phyloP scores from a whole-genome alignment of 2,113 vertebrate species.

The Diadophis punctatus region DNA sequence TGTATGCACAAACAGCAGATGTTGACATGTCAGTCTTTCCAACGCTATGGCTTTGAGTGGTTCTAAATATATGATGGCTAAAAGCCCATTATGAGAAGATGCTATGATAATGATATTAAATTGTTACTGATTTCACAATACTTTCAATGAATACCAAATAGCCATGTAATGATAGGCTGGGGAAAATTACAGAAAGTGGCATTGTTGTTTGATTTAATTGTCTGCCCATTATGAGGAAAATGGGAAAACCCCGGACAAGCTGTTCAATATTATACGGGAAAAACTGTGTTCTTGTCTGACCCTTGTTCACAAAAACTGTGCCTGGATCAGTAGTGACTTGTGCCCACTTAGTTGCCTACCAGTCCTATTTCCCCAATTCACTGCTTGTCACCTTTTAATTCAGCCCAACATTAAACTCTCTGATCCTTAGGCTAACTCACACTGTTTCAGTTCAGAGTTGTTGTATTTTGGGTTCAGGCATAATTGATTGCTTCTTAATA shows the following conservation, averaged over 20 bases:
- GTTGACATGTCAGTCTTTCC: not conserved
- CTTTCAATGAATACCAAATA: slow-evolving; percentile 10
- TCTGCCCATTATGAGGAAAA: not conserved
- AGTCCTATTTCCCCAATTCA: not conserved
- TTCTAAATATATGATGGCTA: not conserved
- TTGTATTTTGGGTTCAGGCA: not conserved
- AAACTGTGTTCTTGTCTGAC: not conserved
- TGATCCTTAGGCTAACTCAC: not conserved
- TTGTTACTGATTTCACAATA: slow-evolving; percentile 4
- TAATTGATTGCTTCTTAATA: not conserved
- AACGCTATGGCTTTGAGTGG: not conserved
- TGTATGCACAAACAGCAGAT: not conserved
- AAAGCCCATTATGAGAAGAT: slow-evolving; percentile 1
- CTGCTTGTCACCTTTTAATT: not conserved
- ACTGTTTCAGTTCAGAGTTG: not conserved
- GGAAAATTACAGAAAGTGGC: slow-evolving; percentile 11
- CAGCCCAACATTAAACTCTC: not conserved
- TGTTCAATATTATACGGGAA: not conserved
- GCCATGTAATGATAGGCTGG: not conserved
- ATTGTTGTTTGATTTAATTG: slow-evolving; percentile 13
- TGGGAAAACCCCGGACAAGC: slow-evolving; percentile 4
- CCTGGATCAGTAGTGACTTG: not conserved
- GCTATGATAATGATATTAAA: not conserved
- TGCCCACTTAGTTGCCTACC: not conserved
- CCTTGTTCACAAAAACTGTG: not conserved